Evolutionary conservation across 2,888 invertebrate species (phyloP), one percentile per base, ranked within the genome.

Genomic region (Patella depressa): DNA sequence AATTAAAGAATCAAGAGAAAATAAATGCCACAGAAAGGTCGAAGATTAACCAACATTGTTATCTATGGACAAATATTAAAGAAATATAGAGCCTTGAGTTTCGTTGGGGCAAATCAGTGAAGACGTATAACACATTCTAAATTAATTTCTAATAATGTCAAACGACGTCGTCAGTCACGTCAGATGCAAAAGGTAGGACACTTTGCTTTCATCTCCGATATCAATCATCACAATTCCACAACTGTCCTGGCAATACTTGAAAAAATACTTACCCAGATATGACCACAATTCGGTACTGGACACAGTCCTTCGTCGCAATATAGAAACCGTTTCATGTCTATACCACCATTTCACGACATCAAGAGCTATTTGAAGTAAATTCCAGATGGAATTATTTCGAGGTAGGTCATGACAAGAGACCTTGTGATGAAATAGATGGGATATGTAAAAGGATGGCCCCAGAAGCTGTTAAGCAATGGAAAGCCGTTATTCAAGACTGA

Each of bases 251-350:
- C 80, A 3, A 80, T 79, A 29, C 65, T 83, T 3, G 57, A 73
- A 7, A n/a, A 19, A 5, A 12, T 19, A 1, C 24, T 0, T 7
- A 65, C 24, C 65, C 65, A 3, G 24, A 65, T 2, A n/a, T 65
- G 12, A 65, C n/a, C 12, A n/a, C 24, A 5, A 65, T 65, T 14
- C 65, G 81, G 53, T 82, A 80, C 76, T 83, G 81, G 82, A 84
- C 83, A n/a, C 53, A 79, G 78, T 69, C 84, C 80, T n/a, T 75
- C 80, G 14, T 80, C 79, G 7, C 83, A 84, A 53, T 83, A 83
- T 73, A 53, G 81, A 34, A 82, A 82, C 29, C 71, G 73, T 14
- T 79, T 71, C 69, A 82, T 83, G 11, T 84, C 83, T 45, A n/a
- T n/a, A 34, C 73, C 34, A 53, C 71, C 2, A 53, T 82, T n/a